Conservation (phyloP, 2,797 vertebrate species). For the Aldrovandia affinis region DNA sequence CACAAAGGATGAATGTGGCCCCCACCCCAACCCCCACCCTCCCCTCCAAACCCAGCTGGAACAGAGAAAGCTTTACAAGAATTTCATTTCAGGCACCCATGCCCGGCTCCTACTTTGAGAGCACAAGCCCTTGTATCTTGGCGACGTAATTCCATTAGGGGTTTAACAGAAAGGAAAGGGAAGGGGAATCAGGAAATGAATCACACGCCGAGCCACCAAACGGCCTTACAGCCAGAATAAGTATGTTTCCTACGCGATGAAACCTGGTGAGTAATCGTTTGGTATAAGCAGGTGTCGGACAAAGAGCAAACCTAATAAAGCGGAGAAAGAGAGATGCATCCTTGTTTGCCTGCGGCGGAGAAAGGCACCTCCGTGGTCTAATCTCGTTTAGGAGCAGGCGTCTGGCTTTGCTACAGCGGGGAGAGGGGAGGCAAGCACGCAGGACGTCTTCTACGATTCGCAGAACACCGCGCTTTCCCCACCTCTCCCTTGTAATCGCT, state of each 20-base stretch:
- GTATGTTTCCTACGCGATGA: background rate
- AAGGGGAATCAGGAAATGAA: background rate
- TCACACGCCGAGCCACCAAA: background rate
- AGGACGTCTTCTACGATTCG: no score
- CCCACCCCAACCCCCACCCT: no score
- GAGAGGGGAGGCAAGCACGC: no score
- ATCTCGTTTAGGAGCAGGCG: background rate
- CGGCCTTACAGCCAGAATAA: background rate
- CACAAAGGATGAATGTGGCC: no score
- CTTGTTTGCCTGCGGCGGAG: no score
- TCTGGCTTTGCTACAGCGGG: background rate
- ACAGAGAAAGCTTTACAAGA: background rate
- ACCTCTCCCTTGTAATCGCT: no score
- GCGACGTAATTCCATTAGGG: background rate
- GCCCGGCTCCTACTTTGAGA: background rate
- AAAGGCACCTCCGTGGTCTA: background rate
- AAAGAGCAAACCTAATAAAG: background rate
- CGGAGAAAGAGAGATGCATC: background rate
- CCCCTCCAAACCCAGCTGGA: no score
- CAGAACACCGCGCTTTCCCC: no score
- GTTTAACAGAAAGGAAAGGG: background rate
- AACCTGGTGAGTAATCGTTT: background rate
- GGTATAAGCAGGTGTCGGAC: background rate
- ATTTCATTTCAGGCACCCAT: background rate
- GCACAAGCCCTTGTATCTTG: background rate